These are phyloP conservation scores for Sebastes aleutianus DNA, from an alignment of 2,797 vertebrate genomes.

Conservation along the genomic window DNA sequence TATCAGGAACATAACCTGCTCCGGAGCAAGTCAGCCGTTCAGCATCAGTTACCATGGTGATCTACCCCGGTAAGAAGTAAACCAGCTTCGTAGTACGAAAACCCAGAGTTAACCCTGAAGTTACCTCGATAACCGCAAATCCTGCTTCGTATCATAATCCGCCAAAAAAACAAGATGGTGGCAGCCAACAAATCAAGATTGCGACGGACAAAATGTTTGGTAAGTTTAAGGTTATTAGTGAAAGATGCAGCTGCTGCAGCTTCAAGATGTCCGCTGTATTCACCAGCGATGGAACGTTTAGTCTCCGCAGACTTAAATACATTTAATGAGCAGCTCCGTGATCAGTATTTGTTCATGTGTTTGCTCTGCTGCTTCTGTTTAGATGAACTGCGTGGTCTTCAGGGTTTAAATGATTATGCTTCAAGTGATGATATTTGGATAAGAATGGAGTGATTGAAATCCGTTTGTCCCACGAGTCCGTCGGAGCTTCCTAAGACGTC, in stretches of 20 bases:
- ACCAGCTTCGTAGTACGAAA: too few relatives aligned
- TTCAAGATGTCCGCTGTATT: not conserved
- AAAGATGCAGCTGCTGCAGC: not conserved
- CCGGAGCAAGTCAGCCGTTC: too few relatives aligned
- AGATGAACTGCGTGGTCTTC: not conserved
- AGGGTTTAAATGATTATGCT: slow-evolving; percentile 14
- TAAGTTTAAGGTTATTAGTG: too few relatives aligned
- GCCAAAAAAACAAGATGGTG: too few relatives aligned
- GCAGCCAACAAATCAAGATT: too few relatives aligned
- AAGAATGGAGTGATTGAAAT: slow-evolving; percentile 34
- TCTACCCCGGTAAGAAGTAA: too few relatives aligned
- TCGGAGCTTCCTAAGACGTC: slow-evolving; percentile 37
- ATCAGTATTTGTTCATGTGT: not conserved
- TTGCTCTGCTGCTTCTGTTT: not conserved
- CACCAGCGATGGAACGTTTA: not conserved
- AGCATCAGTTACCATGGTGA: too few relatives aligned
- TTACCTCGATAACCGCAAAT: too few relatives aligned
- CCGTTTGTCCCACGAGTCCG: slow-evolving; percentile 28
- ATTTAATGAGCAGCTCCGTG: not conserved
- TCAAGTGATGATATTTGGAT: not conserved
- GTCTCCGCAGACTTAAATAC: not conserved
- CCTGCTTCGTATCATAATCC: too few relatives aligned
- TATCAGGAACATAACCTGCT: too few relatives aligned
- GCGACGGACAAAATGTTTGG: too few relatives aligned
- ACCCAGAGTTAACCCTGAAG: too few relatives aligned